These are phyloP conservation scores for Plutella xylostella DNA, from an alignment of 2,888 invertebrate species.

Conservation along the genomic window DNA sequence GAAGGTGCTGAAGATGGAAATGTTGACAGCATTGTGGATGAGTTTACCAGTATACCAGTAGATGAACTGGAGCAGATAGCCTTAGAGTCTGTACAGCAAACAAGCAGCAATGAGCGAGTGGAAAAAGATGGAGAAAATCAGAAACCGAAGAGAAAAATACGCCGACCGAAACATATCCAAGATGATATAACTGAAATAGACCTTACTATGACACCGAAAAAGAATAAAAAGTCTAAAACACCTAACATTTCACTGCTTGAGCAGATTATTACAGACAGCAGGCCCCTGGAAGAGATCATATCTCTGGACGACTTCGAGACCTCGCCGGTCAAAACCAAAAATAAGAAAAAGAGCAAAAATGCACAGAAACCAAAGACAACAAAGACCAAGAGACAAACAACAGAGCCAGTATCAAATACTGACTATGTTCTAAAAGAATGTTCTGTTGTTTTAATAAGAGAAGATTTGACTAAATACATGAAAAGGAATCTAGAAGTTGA, in stretches of 20 bases:
- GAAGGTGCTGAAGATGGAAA: conserved; percentile 20
- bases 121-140: conserved; percentile 12
- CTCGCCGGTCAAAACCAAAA: conserved; percentile 24
- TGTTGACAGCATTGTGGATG: conserved; percentile 44
- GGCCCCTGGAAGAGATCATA: conserved; percentile 55
- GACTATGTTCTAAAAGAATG: conserved; percentile 36
- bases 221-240: conserved; percentile 31
- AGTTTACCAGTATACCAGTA: conserved; percentile 49
- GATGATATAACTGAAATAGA: conserved; percentile 28
- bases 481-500: no score
- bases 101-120: conserved; percentile 14
- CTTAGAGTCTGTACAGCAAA: conserved; percentile 33
- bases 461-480: conserved; percentile 32
- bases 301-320: conserved; percentile 46
- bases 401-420: not conserved
- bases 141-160: conserved; percentile 24
- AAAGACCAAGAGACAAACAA: conserved; percentile 26
- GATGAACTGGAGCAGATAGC: conserved; percentile 56
- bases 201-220: conserved; percentile 26
- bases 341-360: conserved; percentile 21
- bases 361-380: conserved; percentile 7
- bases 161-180: conserved; percentile 26
- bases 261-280: conserved; percentile 52
- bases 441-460: conserved; percentile 34
- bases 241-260: conserved; percentile 57